Conservation (phyloP, 1,140 invertebrate genomes). For the Solenopsis invicta region DNA sequence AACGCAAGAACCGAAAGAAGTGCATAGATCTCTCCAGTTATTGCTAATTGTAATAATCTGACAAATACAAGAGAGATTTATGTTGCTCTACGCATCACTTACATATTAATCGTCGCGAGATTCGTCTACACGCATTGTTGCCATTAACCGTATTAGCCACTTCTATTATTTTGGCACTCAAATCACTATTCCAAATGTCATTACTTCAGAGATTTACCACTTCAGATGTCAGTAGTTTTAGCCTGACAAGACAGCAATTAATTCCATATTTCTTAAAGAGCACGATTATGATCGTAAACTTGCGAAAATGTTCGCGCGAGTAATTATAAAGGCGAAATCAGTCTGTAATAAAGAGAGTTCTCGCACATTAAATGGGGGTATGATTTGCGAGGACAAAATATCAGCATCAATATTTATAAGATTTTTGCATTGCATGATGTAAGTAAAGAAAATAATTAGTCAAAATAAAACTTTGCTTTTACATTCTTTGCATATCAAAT, state of each 20-base stretch:
- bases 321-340: not conserved
- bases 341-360: no score
- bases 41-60: slow-evolving; percentile 52
- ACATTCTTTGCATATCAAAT: no score
- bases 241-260: not conserved
- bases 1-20: slow-evolving; percentile 26
- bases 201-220: no score
- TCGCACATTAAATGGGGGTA: no score
- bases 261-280: not conserved
- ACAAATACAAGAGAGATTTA: slow-evolving; percentile 40
- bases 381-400: no score
- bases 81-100: slow-evolving; percentile 6
- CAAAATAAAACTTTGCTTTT: no score
- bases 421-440: no score
- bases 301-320: not conserved
- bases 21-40: not conserved
- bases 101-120: slow-evolving; percentile 16
- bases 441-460: no score
- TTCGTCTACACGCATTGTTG: not conserved
- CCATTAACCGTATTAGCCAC: slow-evolving; percentile 25
- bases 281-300: slow-evolving; percentile 3
- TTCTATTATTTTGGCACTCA: not conserved
- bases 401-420: no score
- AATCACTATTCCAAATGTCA: not conserved
- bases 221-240: not conserved